Percentiles rank a stretch among this genome's conserved stretches.
Conservation (phyloP, 2,113 vertebrate genomes). For the Mormoops blainvillei region DNA sequence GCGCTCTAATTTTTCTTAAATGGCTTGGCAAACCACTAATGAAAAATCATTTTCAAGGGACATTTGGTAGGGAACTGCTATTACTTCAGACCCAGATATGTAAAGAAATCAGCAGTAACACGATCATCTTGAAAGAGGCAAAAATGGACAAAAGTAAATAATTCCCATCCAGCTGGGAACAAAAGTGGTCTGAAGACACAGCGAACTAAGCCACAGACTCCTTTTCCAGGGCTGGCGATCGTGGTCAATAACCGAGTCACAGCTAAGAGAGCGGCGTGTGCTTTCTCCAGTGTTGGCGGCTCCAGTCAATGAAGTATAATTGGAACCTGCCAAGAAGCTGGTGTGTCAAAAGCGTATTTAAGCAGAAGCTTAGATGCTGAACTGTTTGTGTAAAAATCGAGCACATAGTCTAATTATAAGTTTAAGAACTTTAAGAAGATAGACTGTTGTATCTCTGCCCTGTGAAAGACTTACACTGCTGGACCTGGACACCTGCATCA, state of each 20-base stretch:
- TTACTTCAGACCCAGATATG: conserved; percentile 45
- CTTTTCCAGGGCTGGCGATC: conserved; percentile 36
- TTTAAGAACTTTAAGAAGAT: conserved; percentile 61
- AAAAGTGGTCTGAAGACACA: conserved; percentile 37
- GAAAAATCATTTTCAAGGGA: conserved; percentile 51
- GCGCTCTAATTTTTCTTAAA: conserved; percentile 38
- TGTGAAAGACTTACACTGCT: not conserved
- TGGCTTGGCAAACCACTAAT: conserved; percentile 57
- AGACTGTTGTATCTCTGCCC: conserved; percentile 13
- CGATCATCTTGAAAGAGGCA: conserved; percentile 45
- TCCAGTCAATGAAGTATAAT: conserved; percentile 59
- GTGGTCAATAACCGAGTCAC: conserved; percentile 42
- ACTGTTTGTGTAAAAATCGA: conserved; percentile 47
- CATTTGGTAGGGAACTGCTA: not conserved
- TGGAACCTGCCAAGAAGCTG: conserved; percentile 54
- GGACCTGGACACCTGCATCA: not conserved
- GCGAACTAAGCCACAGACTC: not conserved
- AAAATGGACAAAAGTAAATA: conserved; percentile 59
- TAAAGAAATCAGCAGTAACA: conserved; percentile 63
- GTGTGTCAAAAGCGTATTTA: conserved; percentile 52
- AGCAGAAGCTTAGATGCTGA: conserved; percentile 43
- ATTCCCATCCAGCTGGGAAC: conserved; percentile 54
- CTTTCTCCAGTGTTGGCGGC: conserved; percentile 49
- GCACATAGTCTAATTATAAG: conserved; percentile 61
- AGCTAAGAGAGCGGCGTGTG: conserved; percentile 1